Evolutionary conservation across 2,797 vertebrate genomes (phyloP).

Genomic region (Sebastes iracundus): DNA sequence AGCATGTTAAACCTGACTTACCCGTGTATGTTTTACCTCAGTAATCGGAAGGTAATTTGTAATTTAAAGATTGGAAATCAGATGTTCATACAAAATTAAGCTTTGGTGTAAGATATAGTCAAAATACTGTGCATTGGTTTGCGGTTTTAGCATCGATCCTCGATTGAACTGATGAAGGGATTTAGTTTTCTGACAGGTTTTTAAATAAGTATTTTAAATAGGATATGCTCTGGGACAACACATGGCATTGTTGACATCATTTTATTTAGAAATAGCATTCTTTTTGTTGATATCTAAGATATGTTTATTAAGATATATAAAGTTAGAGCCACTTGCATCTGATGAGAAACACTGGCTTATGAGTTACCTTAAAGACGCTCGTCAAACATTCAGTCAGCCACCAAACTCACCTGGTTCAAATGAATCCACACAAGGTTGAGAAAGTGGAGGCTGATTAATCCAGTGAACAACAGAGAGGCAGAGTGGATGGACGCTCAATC

Average conservation of each 20-base stretch:
- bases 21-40: constrained; percentile 70
- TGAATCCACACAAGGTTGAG: constrained; percentile 24
- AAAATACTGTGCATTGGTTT: constrained; percentile 59
- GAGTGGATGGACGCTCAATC: constrained; percentile 51
- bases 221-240: constrained; percentile 76
- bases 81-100: constrained; percentile 46
- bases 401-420: constrained; percentile 62
- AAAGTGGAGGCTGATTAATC: constrained; percentile 8
- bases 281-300: constrained; percentile 78
- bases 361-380: constrained; percentile 40
- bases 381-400: constrained; percentile 32
- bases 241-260: constrained; percentile 77
- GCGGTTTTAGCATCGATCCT: constrained; percentile 46
- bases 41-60: constrained; percentile 63
- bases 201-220: constrained; percentile 79
- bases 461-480: constrained; percentile 22
- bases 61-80: constrained; percentile 53
- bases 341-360: constrained; percentile 22
- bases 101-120: constrained; percentile 47
- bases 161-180: constrained; percentile 65
- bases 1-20: background rate
- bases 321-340: constrained; percentile 51
- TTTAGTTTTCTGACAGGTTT: constrained; percentile 68
- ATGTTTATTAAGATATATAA: constrained; percentile 82
- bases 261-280: constrained; percentile 70